Evolutionary conservation across 2,113 vertebrate genomes (phyloP), one percentile per base, ranked within the genome.

Genomic region (Aegotheles bennettii): DNA sequence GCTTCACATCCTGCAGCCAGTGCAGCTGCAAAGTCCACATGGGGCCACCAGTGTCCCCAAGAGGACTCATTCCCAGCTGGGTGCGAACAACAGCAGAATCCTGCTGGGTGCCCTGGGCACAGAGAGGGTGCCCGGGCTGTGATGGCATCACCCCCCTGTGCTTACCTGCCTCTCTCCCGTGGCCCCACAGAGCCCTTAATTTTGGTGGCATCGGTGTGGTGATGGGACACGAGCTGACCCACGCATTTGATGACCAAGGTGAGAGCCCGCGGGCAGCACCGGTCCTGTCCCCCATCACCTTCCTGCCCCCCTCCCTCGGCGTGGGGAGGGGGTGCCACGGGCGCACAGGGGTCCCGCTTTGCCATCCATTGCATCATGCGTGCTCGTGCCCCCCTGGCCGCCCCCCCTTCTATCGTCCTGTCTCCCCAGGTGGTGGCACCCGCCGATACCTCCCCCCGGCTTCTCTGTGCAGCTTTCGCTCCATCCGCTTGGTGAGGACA

Each of bases 241-340:
- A 99, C 4, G 99, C 99, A 4, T 99, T 99, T 23, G 99, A 99
- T 51, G 99, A 99, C 96, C 99, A 99, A 98, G 99, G 99, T 99
- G 97, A 97, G 98, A 91, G 43, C 47, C 68, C 0, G 5, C 4
- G 7, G 45, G 59, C 59, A 73, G 35, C 1, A 0, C 19, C 3
- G 0, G 45, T 13, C 8, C 16, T 0, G 2, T 20, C 16, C 54
- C 21, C 43, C 33, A 13, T 29, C 48, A n/a, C n/a, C 16, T 19
- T 57, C 36, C 51, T 74, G 51, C 28, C 56, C 20, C 74, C 51
- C 51, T 16, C 77, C 64, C 64, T 70, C 3, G 3, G 68, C 2
- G 0, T 50, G 84, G 87, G 80, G 36, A 91, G 43, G 68, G 78
- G 79, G 50, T 74, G 54, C 80, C 5, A 3, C 7, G 21, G 70